A percentile compares a stretch with the other conserved stretches of the same genome.
These are phyloP conservation scores for Nomada lathburiana DNA, from an alignment of 2,888 invertebrate species.

Conservation along the genomic window DNA sequence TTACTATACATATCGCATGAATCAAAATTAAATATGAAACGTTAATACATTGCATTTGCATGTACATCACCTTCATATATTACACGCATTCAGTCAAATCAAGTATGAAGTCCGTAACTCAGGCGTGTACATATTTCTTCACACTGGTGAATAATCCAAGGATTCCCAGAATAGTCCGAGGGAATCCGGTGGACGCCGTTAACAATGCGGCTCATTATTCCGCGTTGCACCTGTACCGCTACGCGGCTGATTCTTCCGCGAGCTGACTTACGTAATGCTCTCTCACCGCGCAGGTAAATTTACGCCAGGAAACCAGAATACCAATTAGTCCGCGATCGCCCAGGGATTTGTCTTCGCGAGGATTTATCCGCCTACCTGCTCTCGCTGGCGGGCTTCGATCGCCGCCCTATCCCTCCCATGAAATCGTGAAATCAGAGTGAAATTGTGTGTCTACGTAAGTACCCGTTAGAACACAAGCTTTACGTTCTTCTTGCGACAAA, in stretches of 20 bases:
- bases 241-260: slow-evolving; percentile 45
- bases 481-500: too few species aligned
- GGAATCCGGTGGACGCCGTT: slow-evolving; percentile 10
- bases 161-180: neutral
- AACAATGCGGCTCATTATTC: slow-evolving; percentile 46
- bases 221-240: slow-evolving; percentile 56
- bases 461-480: too few species aligned
- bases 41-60: too few species aligned
- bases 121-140: too few species aligned
- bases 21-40: too few species aligned
- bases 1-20: too few species aligned
- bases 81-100: too few species aligned
- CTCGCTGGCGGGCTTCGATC: neutral
- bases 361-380: slow-evolving; percentile 43
- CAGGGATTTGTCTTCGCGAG: slow-evolving; percentile 36
- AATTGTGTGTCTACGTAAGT: too few species aligned
- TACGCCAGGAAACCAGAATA: slow-evolving; percentile 46
- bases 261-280: slow-evolving; percentile 46
- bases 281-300: slow-evolving; percentile 38
- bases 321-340: slow-evolving; percentile 49
- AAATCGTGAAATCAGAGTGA: neutral
- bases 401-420: neutral
- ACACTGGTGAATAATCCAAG: too few species aligned
- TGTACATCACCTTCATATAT: too few species aligned
- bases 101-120: too few species aligned